Evolutionary conservation across 2,113 vertebrate genomes (phyloP).

Genomic region (Xiphorhynchus elegans): DNA sequence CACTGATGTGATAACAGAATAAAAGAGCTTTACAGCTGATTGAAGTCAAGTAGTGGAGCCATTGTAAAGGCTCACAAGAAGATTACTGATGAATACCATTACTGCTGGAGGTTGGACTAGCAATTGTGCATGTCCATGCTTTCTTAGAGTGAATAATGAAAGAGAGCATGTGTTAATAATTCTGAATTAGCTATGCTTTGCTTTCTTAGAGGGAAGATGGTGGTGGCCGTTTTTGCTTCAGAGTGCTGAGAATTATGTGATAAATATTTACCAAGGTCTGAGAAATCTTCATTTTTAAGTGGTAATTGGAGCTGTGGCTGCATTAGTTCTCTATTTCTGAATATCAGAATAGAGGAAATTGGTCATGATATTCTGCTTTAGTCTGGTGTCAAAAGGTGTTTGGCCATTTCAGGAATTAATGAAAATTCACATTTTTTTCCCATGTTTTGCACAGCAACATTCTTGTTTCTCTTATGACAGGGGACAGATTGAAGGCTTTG

Average conservation of each 20-base stretch:
- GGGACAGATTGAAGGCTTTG: not conserved
- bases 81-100: slow-evolving; percentile 59
- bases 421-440: not conserved
- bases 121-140: slow-evolving; percentile 18
- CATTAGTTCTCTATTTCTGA: not conserved
- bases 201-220: not conserved
- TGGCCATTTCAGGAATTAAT: not conserved
- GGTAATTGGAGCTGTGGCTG: not conserved
- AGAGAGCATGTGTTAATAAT: slow-evolving; percentile 7
- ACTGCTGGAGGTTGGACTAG: slow-evolving; percentile 39
- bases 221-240: not conserved
- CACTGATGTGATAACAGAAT: slow-evolving; percentile 72
- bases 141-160: slow-evolving; percentile 20
- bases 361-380: not conserved
- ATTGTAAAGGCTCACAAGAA: slow-evolving; percentile 53
- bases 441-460: not conserved
- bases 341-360: not conserved
- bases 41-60: slow-evolving; percentile 71
- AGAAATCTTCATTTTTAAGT: not conserved
- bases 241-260: not conserved
- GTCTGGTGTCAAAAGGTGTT: not conserved
- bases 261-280: not conserved
- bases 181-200: not conserved
- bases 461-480: not conserved
- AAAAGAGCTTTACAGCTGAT: slow-evolving; percentile 71